phyloP scores from a whole-genome alignment of 2,113 vertebrate species.

The Pterocles gutturalis region DNA sequence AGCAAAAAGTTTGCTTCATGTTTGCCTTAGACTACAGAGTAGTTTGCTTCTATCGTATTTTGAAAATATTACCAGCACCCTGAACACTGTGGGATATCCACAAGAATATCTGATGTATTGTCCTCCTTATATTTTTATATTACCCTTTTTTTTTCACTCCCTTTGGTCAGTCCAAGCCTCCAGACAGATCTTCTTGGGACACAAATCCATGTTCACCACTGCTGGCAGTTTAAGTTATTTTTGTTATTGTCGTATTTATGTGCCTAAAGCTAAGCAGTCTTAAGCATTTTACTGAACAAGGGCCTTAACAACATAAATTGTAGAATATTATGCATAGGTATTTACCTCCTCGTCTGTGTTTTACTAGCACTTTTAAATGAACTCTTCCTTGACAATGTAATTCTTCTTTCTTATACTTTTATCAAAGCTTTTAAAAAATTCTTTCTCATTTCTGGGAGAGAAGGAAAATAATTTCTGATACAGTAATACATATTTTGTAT shows the following conservation, averaged over 20 bases:
- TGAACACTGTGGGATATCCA: neutral
- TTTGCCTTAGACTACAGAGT: neutral
- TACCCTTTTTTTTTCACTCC: neutral
- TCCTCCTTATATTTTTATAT: neutral
- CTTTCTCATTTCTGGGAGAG: neutral
- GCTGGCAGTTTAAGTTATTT: neutral
- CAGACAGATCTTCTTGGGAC: neutral
- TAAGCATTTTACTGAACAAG: neutral
- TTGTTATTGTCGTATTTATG: neutral
- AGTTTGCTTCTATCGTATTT: neutral
- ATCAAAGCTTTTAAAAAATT: neutral
- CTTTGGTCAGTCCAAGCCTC: neutral
- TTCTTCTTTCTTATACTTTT: neutral
- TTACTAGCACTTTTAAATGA: neutral
- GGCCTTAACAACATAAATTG: neutral
- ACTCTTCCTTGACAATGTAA: neutral
- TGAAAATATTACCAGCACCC: neutral
- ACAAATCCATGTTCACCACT: neutral
- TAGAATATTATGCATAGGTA: neutral
- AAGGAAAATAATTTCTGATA: neutral
- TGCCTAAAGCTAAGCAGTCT: neutral
- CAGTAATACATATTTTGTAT: neutral
- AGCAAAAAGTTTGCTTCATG: neutral
- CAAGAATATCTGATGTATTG: neutral
- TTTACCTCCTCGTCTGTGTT: neutral